Percentiles rank a stretch among this genome's conserved stretches.
Conservation (phyloP, 2,888 invertebrate genomes). For the Habrosyne pyritoides region DNA sequence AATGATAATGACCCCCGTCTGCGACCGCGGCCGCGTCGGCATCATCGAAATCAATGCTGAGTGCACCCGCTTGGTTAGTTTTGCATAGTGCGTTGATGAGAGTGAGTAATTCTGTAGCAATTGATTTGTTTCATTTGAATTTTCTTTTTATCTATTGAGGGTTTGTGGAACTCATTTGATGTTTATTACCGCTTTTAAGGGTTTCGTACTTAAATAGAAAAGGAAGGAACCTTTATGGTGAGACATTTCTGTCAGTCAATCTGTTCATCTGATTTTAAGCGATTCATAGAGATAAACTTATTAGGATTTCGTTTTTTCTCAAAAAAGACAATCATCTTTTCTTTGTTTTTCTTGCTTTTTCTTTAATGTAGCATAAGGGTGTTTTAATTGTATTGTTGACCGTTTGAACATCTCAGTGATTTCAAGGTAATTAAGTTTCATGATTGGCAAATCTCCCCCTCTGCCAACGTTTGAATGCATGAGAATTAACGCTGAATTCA, state of each 20-base stretch:
- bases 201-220: no score
- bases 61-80: conserved; percentile 53
- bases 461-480: background rate
- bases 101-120: conserved; percentile 19
- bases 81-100: conserved; percentile 60
- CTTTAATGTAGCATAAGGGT: no score
- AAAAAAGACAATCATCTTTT: no score
- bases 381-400: no score
- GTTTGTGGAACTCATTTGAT: background rate
- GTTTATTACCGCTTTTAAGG: no score
- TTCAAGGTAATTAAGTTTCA: background rate
- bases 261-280: no score
- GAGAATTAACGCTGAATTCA: conserved; percentile 1
- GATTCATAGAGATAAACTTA: no score
- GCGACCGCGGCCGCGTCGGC: conserved; percentile 62
- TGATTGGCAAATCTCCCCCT: background rate
- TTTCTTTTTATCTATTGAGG: conserved; percentile 13
- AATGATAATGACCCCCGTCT: conserved; percentile 78
- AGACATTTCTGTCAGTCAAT: no score
- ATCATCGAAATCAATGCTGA: conserved; percentile 74
- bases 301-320: no score
- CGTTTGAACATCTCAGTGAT: no score
- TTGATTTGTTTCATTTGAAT: conserved; percentile 30
- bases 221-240: no score
- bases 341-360: no score